Percentiles rank a stretch among this genome's conserved stretches.
phyloP scores from a whole-genome alignment of 2,888 invertebrate species.

The Parelbella ahira region DNA sequence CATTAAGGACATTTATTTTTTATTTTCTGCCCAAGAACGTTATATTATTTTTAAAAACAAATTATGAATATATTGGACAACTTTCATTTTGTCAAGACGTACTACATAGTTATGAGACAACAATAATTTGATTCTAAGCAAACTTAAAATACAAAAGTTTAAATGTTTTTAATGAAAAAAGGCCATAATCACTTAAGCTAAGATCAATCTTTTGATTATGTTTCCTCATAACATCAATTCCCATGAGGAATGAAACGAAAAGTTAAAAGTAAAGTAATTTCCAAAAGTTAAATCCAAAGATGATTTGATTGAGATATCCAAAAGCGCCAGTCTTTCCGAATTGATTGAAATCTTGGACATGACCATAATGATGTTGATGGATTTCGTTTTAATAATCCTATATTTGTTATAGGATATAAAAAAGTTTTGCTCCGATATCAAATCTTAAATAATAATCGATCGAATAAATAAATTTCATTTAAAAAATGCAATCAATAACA shows the following conservation, averaged over 20 bases:
- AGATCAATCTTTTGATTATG: slow-evolving; percentile 64
- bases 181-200: slow-evolving; percentile 62
- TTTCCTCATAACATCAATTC: slow-evolving; percentile 65
- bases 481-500: too few species aligned
- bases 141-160: too few species aligned
- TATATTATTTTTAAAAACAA: slow-evolving; percentile 9
- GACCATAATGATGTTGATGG: slow-evolving; percentile 20
- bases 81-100: too few species aligned
- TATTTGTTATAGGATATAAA: not conserved
- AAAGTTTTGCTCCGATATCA: not conserved
- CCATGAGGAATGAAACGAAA: slow-evolving; percentile 80
- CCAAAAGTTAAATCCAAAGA: slow-evolving; percentile 36
- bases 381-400: too few species aligned
- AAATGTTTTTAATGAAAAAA: slow-evolving; percentile 63
- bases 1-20: slow-evolving; percentile 37
- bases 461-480: too few species aligned
- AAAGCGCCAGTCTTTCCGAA: slow-evolving; percentile 73
- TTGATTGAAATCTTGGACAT: slow-evolving; percentile 39
- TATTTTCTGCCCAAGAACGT: slow-evolving; percentile 1
- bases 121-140: too few species aligned
- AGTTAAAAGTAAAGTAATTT: slow-evolving; percentile 47
- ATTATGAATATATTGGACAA: too few species aligned
- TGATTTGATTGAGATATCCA: slow-evolving; percentile 64
- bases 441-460: too few species aligned
- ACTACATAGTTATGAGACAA: too few species aligned